Conservation (phyloP, 2,888 invertebrate species). For the Dryadula phaetusa region DNA sequence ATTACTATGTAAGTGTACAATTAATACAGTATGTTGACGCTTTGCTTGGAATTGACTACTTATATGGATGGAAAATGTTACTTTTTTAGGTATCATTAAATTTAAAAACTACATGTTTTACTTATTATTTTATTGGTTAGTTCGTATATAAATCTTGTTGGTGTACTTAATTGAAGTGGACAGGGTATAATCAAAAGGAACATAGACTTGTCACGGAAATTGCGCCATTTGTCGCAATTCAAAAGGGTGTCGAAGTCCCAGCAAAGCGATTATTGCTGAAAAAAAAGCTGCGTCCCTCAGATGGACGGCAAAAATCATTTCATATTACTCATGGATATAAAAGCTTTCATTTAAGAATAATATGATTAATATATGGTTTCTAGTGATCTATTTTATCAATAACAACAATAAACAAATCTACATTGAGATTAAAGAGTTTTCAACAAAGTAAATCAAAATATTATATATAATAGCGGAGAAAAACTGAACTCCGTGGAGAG, state of each 20-base stretch:
- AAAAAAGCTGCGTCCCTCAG: slow-evolving; percentile 20
- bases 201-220: slow-evolving; percentile 71
- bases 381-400: no score
- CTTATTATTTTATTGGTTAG: neutral
- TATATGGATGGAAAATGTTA: no score
- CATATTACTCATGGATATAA: neutral
- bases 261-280: slow-evolving; percentile 36
- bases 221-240: slow-evolving; percentile 68
- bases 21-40: neutral
- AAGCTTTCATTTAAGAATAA: neutral
- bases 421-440: no score
- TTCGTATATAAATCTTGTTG: slow-evolving; percentile 51
- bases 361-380: neutral
- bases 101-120: no score
- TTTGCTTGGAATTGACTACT: no score
- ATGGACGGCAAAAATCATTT: neutral
- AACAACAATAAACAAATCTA: no score
- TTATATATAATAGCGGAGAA: no score
- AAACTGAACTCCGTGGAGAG: no score
- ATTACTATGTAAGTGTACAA: neutral
- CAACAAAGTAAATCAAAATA: no score
- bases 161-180: slow-evolving; percentile 62
- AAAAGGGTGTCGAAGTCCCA: slow-evolving; percentile 56
- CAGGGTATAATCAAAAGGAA: slow-evolving; percentile 70
- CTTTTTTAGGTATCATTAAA: no score